Conservation (phyloP, 1,140 invertebrate genomes). For the Meloidogyne hapla region DNA sequence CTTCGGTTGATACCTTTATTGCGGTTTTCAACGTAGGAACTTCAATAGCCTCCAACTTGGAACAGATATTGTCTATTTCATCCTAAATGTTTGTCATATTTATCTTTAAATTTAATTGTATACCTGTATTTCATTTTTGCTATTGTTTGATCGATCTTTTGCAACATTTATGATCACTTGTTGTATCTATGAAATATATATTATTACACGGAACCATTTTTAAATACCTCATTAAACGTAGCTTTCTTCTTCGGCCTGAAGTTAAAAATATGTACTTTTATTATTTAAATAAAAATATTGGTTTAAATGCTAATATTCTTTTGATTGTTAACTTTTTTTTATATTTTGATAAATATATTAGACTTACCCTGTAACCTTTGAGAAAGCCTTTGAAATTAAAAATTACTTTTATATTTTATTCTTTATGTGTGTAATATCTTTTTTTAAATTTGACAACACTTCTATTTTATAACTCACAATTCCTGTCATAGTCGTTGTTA, state of each 20-base stretch:
- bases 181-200: neutral
- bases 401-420: conserved; percentile 38
- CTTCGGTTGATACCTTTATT: conserved; percentile 54
- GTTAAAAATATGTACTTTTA: neutral
- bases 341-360: too few relatives aligned
- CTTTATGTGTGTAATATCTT: too few relatives aligned
- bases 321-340: too few relatives aligned
- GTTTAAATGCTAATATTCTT: too few relatives aligned
- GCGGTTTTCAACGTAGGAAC: conserved; percentile 54
- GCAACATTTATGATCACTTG: conserved; percentile 44
- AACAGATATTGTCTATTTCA: conserved; percentile 58
- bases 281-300: too few relatives aligned
- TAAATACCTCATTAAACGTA: conserved; percentile 57
- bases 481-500: conserved; percentile 73
- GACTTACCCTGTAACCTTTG: conserved; percentile 59
- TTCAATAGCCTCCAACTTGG: conserved; percentile 57
- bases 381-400: conserved; percentile 49
- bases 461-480: neutral
- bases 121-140: conserved; percentile 60
- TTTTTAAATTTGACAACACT: neutral
- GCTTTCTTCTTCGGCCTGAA: conserved; percentile 63
- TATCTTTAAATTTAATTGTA: neutral
- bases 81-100: conserved; percentile 39
- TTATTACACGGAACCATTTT: too few relatives aligned
- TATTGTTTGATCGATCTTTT: conserved; percentile 48